Evolutionary conservation across 1,140 invertebrate genomes (phyloP), one percentile per base, ranked within the genome.

Genomic region (Carposina sasakii): DNA sequence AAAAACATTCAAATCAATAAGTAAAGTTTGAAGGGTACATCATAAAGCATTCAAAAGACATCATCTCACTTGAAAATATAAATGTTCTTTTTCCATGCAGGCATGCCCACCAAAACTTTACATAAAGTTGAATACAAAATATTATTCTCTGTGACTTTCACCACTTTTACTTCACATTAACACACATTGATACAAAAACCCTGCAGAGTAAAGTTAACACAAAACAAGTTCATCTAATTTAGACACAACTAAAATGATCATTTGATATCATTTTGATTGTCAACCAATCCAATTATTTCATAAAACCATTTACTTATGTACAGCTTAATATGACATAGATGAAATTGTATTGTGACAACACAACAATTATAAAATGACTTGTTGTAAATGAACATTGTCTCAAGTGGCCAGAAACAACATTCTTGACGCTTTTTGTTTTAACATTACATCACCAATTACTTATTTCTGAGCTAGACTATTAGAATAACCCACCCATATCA

Each of bases 391-490:
- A 39, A 67, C 49, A 71, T 62, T 75, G 72, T 70, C 64, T 62
- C 73, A 81, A 82, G 76, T 73, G 75, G 72, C 22, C 58, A 75
- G 65, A 73, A 74, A 73, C 73, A 82, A 72, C 51, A 60, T 54
- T 44, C 40, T 37, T 69, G 44, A 79, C 53, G 52, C 75, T 49
- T 71, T 49, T 47, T 61, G 59, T 37, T 52, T 50, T 50, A 44
- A 46, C 55, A 37, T 56, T 50, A 46, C 28, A 48, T 54, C 36
- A 40, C 28, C 26, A 48, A 26, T 56, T 62, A 60, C 40, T 22
- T 34, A 48, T 52, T 49, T 63, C 69, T 68, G 71, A 81, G 72
- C 79, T 79, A 83, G 79, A 48, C 79, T 82, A 63, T 15, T 17
- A n/a, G n/a, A n/a, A n/a, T n/a, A 31, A 56, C 54, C 73, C 73